Base-by-base conservation (phyloP, 2,888 invertebrate genomes). In the Xanthostigma xanthostigma region DNA sequence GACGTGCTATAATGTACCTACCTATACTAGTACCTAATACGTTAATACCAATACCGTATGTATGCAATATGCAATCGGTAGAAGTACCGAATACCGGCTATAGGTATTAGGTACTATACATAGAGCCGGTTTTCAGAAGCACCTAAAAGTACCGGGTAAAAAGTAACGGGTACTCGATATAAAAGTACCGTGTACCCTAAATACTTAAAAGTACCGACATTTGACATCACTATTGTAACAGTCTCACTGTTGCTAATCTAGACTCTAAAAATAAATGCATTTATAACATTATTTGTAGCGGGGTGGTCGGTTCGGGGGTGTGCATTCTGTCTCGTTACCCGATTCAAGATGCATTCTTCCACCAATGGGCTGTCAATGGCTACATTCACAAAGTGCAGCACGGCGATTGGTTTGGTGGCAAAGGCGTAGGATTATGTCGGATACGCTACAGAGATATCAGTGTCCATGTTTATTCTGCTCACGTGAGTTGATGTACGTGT, bases 371-470 rank as follows among this genome's bases (percentile, higher is more conserved):
- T 13, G 74, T 98, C n/a, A 98, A 98, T 70, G 98, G 98, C 3
- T 97, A 95, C 63, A 85, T 94, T 41, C 89, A 95, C 70, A 88
- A 91, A 70, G 71, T 95, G 52, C 89, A 91, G 54, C 97, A 97
- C 64, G 97, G 93, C 1, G 98, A 98, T 66, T 98, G 98, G 98
- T 97, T 93, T 68, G 96, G 94, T 38, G 96, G 96, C 5, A 98
- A 98, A 73, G 94, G 92, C 10, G 81, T 93, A 39, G 92, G 90
- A 2, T 68, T 93, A 17, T 90, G 89, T 61, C 76, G 78, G 58
- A 74, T 92, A 40, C 73, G 77, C 56, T 72, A 81, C 50, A 72
- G 79, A 34, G 79, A 83, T 50, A 71, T 79, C 54, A 70, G 72
- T 45, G 71, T 97, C 46, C 86, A 95, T 67, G 71, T 97, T 50